phyloP scores from a whole-genome alignment of 2,113 vertebrate species.

The Plectropomus leopardus region DNA sequence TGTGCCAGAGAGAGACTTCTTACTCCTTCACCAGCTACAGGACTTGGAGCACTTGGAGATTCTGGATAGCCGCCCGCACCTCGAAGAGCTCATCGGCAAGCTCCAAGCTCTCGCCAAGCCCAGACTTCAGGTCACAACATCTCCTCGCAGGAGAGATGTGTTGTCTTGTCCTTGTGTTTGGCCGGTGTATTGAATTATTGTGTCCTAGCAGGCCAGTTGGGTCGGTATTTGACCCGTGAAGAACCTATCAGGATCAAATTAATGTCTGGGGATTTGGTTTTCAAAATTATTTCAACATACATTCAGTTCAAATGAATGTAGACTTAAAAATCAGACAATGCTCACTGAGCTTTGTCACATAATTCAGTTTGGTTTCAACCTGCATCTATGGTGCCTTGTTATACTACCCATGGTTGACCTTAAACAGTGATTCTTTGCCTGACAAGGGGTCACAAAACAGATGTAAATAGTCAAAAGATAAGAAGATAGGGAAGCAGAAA shows the following conservation, averaged over 20 bases:
- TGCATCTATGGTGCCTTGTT: neutral
- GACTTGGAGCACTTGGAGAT: constrained; percentile 65
- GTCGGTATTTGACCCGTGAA: neutral
- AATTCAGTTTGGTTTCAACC: neutral
- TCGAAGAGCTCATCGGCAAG: constrained; percentile 18
- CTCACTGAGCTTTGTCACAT: too few relatives aligned
- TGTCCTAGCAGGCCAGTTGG: neutral
- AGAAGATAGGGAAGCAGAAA: neutral
- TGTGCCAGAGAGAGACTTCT: constrained; percentile 51
- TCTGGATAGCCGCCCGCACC: constrained; percentile 19
- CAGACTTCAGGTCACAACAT: constrained; percentile 38
- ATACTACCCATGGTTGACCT: neutral
- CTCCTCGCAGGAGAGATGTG: constrained; percentile 20
- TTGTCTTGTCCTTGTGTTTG: constrained; percentile 57
- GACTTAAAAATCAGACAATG: neutral
- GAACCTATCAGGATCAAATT: neutral
- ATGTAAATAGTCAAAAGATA: neutral
- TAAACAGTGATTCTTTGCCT: neutral
- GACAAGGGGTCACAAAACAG: neutral
- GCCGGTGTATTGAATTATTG: constrained; percentile 8
- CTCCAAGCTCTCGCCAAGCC: constrained; percentile 45
- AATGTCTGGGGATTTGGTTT: neutral
- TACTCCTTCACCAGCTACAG: constrained; percentile 54
- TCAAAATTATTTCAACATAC: neutral
- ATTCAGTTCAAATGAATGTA: neutral